Conservation (phyloP, 1,140 invertebrate genomes). For the Bradysia coprophila region DNA sequence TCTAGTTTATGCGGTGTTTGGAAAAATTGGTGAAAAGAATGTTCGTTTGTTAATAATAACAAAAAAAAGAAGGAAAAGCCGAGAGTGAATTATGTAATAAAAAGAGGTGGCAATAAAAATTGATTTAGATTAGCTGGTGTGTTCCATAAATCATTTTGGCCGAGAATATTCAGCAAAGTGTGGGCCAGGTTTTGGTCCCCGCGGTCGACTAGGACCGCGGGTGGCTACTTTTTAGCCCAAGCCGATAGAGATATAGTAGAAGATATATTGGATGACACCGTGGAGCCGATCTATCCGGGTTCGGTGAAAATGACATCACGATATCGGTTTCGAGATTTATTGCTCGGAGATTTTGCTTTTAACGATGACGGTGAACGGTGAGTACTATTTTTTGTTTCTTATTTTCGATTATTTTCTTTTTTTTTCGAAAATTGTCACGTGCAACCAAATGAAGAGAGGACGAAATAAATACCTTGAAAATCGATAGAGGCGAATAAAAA, state of each 20-base stretch:
- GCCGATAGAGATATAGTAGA: not conserved
- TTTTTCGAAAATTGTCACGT: not conserved
- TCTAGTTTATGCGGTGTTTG: not conserved
- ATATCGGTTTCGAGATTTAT: conserved; percentile 57
- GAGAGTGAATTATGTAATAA: not conserved
- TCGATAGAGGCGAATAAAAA: not conserved
- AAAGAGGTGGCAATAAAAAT: not conserved
- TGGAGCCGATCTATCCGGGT: not conserved
- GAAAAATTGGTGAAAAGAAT: not conserved
- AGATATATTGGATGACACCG: not conserved
- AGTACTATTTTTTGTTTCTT: conserved; percentile 10
- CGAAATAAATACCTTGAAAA: not conserved
- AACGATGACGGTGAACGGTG: conserved; percentile 60
- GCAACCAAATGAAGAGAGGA: not conserved
- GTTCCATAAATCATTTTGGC: not conserved
- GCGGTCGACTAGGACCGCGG: not conserved
- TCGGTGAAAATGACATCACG: conserved; percentile 14
- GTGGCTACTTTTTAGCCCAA: not conserved
- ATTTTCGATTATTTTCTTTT: not conserved
- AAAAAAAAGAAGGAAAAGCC: too few relatives aligned
- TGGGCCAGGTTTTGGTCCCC: not conserved
- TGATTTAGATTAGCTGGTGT: not conserved
- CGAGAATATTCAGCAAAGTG: not conserved
- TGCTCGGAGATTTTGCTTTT: conserved; percentile 58
- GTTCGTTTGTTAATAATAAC: not conserved